Evolutionary conservation across 2,113 vertebrate genomes (phyloP).

Genomic region (Oryzias melastigma): DNA sequence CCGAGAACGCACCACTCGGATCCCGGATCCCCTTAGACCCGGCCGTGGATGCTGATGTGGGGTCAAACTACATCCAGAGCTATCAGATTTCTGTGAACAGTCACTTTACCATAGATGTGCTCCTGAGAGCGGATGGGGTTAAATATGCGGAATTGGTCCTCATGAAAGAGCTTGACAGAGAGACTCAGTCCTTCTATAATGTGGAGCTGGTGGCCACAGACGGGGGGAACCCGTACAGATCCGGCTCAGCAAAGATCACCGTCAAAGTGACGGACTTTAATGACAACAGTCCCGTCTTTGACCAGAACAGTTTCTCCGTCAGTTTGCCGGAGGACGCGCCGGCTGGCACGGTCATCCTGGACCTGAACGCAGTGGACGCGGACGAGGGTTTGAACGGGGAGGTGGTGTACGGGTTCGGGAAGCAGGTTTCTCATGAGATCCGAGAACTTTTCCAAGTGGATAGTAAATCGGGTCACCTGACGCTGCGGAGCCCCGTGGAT

Average conservation of each 20-base stretch:
- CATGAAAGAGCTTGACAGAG: slow-evolving; percentile 90
- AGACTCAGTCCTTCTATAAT: slow-evolving; percentile 84
- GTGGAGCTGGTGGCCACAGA: slow-evolving; percentile 90
- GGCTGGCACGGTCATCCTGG: slow-evolving; percentile 82
- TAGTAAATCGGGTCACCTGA: slow-evolving; percentile 84
- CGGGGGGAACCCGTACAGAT: slow-evolving; percentile 83
- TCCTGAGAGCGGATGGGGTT: slow-evolving; percentile 89
- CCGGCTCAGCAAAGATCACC: slow-evolving; percentile 84
- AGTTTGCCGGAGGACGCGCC: slow-evolving; percentile 88
- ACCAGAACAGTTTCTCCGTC: slow-evolving; percentile 84
- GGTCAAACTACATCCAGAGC: slow-evolving; percentile 90
- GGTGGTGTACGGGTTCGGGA: slow-evolving; percentile 87
- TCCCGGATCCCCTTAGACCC: slow-evolving; percentile 88
- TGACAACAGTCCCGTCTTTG: slow-evolving; percentile 91
- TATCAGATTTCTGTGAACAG: slow-evolving; percentile 90
- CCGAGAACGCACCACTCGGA: slow-evolving; percentile 85
- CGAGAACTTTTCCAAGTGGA: slow-evolving; percentile 89
- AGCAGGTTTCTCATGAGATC: slow-evolving; percentile 85
- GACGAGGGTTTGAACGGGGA: slow-evolving; percentile 92
- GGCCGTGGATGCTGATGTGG: slow-evolving; percentile 88
- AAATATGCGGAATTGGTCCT: slow-evolving; percentile 93
- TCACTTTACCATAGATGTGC: slow-evolving; percentile 90
- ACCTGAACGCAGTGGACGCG: slow-evolving; percentile 84
- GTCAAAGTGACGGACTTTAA: slow-evolving; percentile 91
- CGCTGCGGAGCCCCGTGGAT: slow-evolving; percentile 83